Percentiles rank a stretch among this genome's conserved stretches.
Evolutionary conservation across 2,888 invertebrate species (phyloP).

Genomic region (Drosophila greeni): DNA sequence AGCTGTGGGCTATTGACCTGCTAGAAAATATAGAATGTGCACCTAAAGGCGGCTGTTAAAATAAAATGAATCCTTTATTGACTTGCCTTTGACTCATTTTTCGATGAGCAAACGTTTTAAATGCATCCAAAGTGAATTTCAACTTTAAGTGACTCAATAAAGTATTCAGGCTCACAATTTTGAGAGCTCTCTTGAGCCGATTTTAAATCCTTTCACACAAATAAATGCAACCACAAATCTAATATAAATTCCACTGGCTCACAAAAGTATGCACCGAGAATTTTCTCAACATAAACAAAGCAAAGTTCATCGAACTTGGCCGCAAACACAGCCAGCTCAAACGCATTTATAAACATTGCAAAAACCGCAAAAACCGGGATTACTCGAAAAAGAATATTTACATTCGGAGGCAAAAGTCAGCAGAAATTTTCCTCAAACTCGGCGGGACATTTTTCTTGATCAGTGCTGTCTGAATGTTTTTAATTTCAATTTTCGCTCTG

Average conservation of each 20-base stretch:
- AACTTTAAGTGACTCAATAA: not conserved
- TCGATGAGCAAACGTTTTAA: not conserved
- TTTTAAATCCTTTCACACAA: not conserved
- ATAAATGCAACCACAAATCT: constrained; percentile 12
- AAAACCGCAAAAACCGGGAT: constrained; percentile 5
- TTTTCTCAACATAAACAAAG: constrained; percentile 7
- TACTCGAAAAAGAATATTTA: constrained; percentile 8
- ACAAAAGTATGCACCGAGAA: constrained; percentile 8
- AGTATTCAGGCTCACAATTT: not conserved
- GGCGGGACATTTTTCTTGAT: constrained; percentile 48
- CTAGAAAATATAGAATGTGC: not conserved
- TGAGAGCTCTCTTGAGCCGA: not conserved
- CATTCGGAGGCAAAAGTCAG: constrained; percentile 5
- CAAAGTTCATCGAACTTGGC: constrained; percentile 22
- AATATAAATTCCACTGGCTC: constrained; percentile 2
- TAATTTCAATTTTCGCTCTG: constrained; percentile 54
- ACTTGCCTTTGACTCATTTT: not conserved
- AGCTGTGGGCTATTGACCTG: not conserved
- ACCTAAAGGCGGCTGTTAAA: not conserved
- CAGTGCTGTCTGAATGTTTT: constrained; percentile 45
- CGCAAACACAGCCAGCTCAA: constrained; percentile 13
- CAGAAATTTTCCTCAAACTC: constrained; percentile 2
- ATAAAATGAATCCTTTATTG: not conserved
- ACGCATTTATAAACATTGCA: constrained; percentile 14
- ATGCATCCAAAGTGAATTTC: not conserved